Evolutionary conservation across 2,797 vertebrate genomes (phyloP), one percentile per base, ranked within the genome.

Genomic region (Synanceia verrucosa): DNA sequence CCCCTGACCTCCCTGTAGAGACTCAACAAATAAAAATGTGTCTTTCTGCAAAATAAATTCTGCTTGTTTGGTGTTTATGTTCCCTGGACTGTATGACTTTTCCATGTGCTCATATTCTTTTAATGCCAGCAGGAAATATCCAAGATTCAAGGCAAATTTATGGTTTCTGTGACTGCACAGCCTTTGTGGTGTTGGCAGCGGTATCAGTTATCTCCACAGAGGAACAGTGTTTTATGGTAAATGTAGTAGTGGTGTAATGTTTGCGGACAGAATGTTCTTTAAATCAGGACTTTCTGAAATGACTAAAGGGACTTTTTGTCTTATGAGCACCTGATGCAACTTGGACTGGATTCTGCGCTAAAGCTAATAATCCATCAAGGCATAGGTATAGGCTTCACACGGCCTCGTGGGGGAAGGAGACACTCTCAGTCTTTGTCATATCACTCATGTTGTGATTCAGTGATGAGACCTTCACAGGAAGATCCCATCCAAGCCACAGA

Each of bases 401-500:
- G 60, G 58, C 48, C 51, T 31, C 5, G n/a, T 51, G 29, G 57
- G 26, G 33, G n/a, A 58, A 50, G 51, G 37, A 75, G 63, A 67
- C 47, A 48, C 56, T 52, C 36, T 81, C 57, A 18, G 60, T 36
- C 68, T 91, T 89, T 85, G 82, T 90, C 82, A 82, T 86, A 71
- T 77, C 78, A 67, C n/a, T n/a, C n/a, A n/a, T n/a, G n/a, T n/a
- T n/a, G n/a, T 79, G 80, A 84, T 74, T 82, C 70, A 34, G 79
- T 87, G 83, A 88, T 80, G 62, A 85, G 86, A 90, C 85, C 84
- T 73, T 86, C 74, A 80, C 69, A 73, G 76, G 57, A 73, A 67
- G 36, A 61, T 59, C 51, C 59, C 50, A 76, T 89, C 89, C 90
- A 92, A 91, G 86, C 93, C 92, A 73, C 91, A 92, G 87, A 77